Percentiles rank a stretch among this genome's conserved stretches.
Evolutionary conservation across 1,140 invertebrate genomes (phyloP).

Genomic region (Aphaenogaster rudis): DNA sequence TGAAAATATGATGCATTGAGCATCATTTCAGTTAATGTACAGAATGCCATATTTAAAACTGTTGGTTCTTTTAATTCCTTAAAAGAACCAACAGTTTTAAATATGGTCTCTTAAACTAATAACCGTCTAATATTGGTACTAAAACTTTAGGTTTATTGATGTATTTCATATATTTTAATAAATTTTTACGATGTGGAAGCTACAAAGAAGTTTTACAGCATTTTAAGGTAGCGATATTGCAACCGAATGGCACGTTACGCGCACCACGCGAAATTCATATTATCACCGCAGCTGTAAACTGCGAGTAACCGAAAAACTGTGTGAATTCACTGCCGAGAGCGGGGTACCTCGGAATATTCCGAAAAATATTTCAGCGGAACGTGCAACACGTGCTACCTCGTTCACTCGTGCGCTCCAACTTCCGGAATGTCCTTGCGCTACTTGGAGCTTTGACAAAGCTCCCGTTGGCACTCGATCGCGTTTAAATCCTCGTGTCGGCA

Average conservation of each 20-base stretch:
- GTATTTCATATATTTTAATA: neutral
- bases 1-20: neutral
- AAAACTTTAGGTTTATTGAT: neutral
- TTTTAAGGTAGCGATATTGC: constrained; percentile 28
- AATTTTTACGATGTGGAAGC: constrained; percentile 10
- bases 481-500: constrained; percentile 27
- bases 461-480: constrained; percentile 48
- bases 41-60: neutral
- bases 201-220: neutral
- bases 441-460: constrained; percentile 58
- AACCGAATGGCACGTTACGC: neutral
- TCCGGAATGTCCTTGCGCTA: constrained; percentile 59
- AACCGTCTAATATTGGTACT: neutral
- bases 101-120: neutral
- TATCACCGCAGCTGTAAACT: constrained; percentile 42
- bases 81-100: neutral
- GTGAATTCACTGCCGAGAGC: constrained; percentile 33
- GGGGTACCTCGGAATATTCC: constrained; percentile 18
- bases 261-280: constrained; percentile 15
- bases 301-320: constrained; percentile 10
- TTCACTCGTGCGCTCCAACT: constrained; percentile 29
- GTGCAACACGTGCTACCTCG: constrained; percentile 56
- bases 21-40: neutral
- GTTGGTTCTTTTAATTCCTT: neutral
- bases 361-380: constrained; percentile 51